phyloP scores from a whole-genome alignment of 2,888 invertebrate genomes.

The Oasisia sp. region DNA sequence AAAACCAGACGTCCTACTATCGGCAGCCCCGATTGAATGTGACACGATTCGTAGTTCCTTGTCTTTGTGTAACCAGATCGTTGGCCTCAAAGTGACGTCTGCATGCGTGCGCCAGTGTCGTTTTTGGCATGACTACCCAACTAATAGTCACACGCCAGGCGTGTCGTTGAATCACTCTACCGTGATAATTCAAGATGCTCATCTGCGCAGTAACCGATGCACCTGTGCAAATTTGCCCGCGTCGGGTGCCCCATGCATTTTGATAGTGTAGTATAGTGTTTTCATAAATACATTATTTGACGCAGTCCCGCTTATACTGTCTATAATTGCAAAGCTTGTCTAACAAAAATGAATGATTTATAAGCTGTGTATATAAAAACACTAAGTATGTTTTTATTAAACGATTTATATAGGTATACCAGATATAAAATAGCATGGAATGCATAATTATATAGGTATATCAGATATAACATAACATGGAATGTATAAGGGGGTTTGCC shows the following conservation, averaged over 20 bases:
- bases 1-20: neutral
- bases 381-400: too few species aligned
- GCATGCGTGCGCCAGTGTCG: neutral
- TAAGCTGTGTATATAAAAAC: too few species aligned
- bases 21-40: neutral
- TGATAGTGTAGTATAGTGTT: neutral
- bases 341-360: too few species aligned
- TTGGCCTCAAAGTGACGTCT: neutral
- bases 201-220: neutral
- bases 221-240: neutral
- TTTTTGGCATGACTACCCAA: neutral
- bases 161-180: neutral
- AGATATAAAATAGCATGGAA: too few species aligned
- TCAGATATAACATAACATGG: neutral
- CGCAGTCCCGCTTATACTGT: neutral
- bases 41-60: neutral
- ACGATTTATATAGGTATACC: too few species aligned
- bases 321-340: neutral
- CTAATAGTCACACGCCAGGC: neutral
- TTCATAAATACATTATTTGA: neutral
- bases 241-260: neutral
- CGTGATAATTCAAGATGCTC: neutral
- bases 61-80: neutral
- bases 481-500: neutral
- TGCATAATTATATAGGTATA: neutral